Evolutionary conservation across 2,113 vertebrate species (phyloP), one percentile per base, ranked within the genome.

Genomic region (Urocynchramus pylzowi): DNA sequence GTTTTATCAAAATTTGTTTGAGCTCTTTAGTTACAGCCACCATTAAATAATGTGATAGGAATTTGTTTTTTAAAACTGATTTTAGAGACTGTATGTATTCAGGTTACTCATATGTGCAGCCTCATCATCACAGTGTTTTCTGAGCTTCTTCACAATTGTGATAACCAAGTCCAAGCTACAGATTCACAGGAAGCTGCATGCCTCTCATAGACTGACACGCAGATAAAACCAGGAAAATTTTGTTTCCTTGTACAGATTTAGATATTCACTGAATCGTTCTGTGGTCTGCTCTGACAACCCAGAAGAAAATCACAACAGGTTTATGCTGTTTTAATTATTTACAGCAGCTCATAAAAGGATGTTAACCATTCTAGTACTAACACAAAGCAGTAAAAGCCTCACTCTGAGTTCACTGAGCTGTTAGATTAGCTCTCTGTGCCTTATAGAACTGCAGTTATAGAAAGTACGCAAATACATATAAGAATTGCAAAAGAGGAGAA

Each of bases 241-340:
- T 53, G 10, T 84, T 78, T 74, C 33, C 30, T 54, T 49, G 13
- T 0, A 1, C 16, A 79, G 54, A 28, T 73, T 50, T 37, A 68
- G 28, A n/a, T 39, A 37, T 53, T 90, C 13, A 50, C 9, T 17
- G 24, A 59, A 60, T 83, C 1, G 1, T 64, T 35, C 28, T 0
- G 0, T 31, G 9, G 53, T 49, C 19, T 0, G 0, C 24, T 68
- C 19, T 3, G 3, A 30, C 37, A 74, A 22, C 8, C 13, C 44
- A 59, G 9, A 0, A 76, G 49, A 56, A 95, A 78, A 88, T 28
- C 19, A 42, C 18, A 47, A 59, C 39, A 75, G 49, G 11, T 83
- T 93, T 56, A 54, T 76, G 21, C 23, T n/a, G 30, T 47, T 70
- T 37, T 54, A 81, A 68, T 79, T 30, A 41, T n/a, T 85, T 84